Percentiles rank a stretch among this genome's conserved stretches.
Evolutionary conservation across 2,113 vertebrate species (phyloP).

Genomic region (Melanocharis versteri): DNA sequence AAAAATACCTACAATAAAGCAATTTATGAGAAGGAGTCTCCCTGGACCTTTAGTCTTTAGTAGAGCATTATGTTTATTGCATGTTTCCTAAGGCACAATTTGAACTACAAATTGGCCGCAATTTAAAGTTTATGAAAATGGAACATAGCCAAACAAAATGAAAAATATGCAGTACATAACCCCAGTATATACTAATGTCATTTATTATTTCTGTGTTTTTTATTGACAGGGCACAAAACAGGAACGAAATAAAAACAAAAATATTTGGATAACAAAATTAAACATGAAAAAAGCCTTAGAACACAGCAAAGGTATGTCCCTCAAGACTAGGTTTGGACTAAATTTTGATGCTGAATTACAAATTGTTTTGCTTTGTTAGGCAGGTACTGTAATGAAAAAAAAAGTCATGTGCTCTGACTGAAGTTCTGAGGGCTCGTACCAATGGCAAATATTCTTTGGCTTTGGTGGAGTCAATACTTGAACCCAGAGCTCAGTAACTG

Average conservation of each 20-base stretch:
- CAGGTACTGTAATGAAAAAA: not conserved
- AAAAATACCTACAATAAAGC: not conserved
- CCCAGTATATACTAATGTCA: not conserved
- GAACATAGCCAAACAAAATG: not conserved
- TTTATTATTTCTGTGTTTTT: not conserved
- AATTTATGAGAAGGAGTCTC: not conserved
- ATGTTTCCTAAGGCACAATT: not conserved
- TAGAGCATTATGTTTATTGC: not conserved
- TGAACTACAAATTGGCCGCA: not conserved
- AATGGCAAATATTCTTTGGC: not conserved
- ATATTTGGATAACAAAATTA: not conserved
- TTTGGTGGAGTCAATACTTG: not conserved
- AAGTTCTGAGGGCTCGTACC: not conserved
- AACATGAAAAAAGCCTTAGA: not conserved
- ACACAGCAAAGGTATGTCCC: not conserved
- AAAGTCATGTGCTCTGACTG: not conserved
- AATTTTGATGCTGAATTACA: not conserved
- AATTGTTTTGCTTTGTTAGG: not conserved
- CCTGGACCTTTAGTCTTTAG: not conserved
- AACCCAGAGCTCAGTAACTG: not conserved
- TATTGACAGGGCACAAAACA: not conserved
- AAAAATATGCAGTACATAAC: not conserved
- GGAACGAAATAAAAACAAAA: not conserved
- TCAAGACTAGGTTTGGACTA: not conserved
- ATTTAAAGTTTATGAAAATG: not conserved